Base-by-base conservation (phyloP, 2,113 vertebrate genomes). In the Aegotheles bennettii region DNA sequence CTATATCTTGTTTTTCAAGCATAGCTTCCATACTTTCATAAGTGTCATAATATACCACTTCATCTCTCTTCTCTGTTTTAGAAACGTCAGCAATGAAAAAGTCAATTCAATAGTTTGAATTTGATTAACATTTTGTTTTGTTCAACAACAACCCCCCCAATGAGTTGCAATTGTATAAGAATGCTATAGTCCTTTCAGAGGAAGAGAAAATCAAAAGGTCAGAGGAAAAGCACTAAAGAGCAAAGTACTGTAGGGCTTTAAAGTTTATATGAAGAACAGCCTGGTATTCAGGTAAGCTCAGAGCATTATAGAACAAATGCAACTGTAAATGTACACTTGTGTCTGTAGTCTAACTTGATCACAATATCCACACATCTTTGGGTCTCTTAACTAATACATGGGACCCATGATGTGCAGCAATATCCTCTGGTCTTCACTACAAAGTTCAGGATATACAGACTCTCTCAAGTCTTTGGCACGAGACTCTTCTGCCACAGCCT, bases 1-100 rank as follows among this genome's bases (percentile, higher is more conserved):
- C 94, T 29, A 96, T 89, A 69, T 99, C 98, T 26, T 99, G 99
- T 19, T 97, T 98, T 76, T 98, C 98, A 94, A 98, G 98, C 99
- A 99, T 99, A 92, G 99, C 99, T 83, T 99, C 99, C 69, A 99
- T 99, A 96, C 99, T 99, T 97, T 99, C 99, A 0, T 99, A 99
- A 64, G 99, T 98, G 82, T 99, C 99, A 35, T 99, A 99, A 95
- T 99, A 99, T 2, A 99, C 99, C 68, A 99, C 99, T 97, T 99
- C 99, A 65, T 99, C 99, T 98, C 97, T 98, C 94, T 98, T 98
- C 82, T 98, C 98, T 98, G 93, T 95, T 89, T 95, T 84, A 77
- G 94, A 96, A 13, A 96, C 23, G n/a, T 89, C 87, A 78, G 69
- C 50, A 82, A 84, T 13, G 25, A 92, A 93, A 78, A 92, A 87